Percentiles rank a stretch among this genome's conserved stretches.
Evolutionary conservation across 2,113 vertebrate species (phyloP).

Genomic region (Acanthisitta chloris): DNA sequence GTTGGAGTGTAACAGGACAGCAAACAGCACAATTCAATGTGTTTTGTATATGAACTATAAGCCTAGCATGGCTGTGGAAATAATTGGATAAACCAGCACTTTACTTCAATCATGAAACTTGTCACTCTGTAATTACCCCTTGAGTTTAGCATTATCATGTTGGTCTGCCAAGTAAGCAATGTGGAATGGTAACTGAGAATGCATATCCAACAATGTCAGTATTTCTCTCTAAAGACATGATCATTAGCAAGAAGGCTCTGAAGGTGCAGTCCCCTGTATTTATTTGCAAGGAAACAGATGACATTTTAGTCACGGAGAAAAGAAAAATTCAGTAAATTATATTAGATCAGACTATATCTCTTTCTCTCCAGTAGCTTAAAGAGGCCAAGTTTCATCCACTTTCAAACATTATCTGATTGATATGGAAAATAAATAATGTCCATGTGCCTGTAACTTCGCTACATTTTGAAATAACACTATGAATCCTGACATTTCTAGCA

Average conservation of each 20-base stretch:
- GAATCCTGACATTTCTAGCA: neutral
- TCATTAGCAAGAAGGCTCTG: neutral
- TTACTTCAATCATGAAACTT: neutral
- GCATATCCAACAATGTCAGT: neutral
- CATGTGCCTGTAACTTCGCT: neutral
- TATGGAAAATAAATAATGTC: neutral
- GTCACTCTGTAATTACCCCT: neutral
- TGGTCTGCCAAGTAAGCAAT: neutral
- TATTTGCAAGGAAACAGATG: neutral
- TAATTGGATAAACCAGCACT: neutral
- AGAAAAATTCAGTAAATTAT: neutral
- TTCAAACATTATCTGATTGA: neutral
- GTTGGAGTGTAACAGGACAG: neutral
- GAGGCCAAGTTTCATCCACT: neutral
- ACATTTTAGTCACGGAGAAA: neutral
- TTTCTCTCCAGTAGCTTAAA: neutral
- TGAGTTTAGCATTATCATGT: neutral
- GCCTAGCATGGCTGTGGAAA: neutral
- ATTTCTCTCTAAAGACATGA: neutral
- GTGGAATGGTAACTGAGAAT: neutral
- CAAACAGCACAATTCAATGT: neutral
- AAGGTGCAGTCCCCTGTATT: neutral
- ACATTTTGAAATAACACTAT: neutral
- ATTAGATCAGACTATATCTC: neutral
- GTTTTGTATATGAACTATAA: neutral